Evolutionary conservation across 2,797 vertebrate species (phyloP).

Genomic region (Pipistrellus pygmaeus): DNA sequence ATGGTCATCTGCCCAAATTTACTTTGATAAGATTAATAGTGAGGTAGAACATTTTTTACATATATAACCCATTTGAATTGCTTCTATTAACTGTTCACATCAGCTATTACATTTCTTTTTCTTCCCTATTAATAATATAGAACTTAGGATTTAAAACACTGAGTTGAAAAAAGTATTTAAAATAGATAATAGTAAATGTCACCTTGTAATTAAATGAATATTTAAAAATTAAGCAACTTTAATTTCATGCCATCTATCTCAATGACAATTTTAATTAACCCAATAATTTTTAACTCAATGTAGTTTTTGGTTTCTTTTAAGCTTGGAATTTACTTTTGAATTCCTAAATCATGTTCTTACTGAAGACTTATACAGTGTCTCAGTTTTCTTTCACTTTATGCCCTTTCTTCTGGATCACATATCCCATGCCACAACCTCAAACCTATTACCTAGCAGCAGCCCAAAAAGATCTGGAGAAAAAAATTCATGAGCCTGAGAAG

Average conservation of each 20-base stretch:
- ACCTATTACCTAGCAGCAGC: not conserved
- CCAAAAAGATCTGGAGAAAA: not conserved
- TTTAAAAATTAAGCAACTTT: constrained; percentile 55
- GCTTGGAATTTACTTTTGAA: constrained; percentile 34
- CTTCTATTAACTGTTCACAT: not conserved
- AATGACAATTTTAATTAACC: constrained; percentile 58
- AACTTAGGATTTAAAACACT: not conserved
- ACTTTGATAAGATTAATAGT: not conserved
- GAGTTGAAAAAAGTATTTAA: constrained; percentile 26
- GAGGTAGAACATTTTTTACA: not conserved
- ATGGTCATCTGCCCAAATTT: constrained; percentile 7
- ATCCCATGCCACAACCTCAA: not conserved
- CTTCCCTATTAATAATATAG: constrained; percentile 19
- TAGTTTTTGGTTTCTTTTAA: not conserved
- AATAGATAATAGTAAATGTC: constrained; percentile 22
- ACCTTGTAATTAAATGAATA: constrained; percentile 50
- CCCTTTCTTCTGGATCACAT: not conserved
- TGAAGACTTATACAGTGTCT: not conserved
- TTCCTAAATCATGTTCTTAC: not conserved
- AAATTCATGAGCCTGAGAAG: not conserved
- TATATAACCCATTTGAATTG: not conserved
- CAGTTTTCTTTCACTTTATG: not conserved
- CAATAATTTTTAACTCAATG: constrained; percentile 31
- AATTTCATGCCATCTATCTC: constrained; percentile 45
- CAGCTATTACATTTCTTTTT: not conserved